These are phyloP conservation scores for Drosophila nannoptera DNA, from an alignment of 1,140 invertebrate genomes.

Conservation along the genomic window DNA sequence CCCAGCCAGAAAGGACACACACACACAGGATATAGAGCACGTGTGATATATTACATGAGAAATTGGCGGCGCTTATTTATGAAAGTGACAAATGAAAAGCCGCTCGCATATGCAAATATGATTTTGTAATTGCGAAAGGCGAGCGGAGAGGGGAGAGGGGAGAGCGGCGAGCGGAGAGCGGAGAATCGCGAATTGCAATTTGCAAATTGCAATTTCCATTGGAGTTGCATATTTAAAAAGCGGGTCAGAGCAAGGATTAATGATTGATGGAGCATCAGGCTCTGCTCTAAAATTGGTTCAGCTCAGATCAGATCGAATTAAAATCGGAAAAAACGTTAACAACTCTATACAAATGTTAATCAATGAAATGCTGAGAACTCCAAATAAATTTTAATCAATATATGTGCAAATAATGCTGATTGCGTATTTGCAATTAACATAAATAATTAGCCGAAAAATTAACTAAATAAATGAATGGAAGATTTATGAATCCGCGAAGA, in stretches of 20 bases:
- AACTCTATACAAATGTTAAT: background rate
- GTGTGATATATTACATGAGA: constrained; percentile 40
- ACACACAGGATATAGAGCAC: constrained; percentile 3
- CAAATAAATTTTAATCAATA: background rate
- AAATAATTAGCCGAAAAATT: constrained; percentile 1
- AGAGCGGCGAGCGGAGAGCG: no score
- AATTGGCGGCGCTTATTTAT: constrained; percentile 46
- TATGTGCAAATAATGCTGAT: constrained; percentile 10
- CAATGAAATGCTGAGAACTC: background rate
- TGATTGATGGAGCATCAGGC: constrained; percentile 27
- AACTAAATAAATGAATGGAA: background rate
- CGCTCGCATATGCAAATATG: constrained; percentile 42
- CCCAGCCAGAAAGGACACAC: no score
- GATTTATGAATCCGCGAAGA: no score
- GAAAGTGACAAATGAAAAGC: constrained; percentile 50
- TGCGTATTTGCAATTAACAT: constrained; percentile 23
- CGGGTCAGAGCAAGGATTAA: constrained; percentile 32
- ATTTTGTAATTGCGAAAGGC: constrained; percentile 37
- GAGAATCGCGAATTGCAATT: no score
- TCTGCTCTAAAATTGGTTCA: constrained; percentile 1
- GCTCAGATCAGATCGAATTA: constrained; percentile 22
- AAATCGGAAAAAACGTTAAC: constrained; percentile 12
- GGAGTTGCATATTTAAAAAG: constrained; percentile 39
- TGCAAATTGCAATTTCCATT: constrained; percentile 14
- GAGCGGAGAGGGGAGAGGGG: no score